These are phyloP conservation scores for Eriosoma lanigerum DNA, from an alignment of 1,140 invertebrate genomes.

Conservation along the genomic window DNA sequence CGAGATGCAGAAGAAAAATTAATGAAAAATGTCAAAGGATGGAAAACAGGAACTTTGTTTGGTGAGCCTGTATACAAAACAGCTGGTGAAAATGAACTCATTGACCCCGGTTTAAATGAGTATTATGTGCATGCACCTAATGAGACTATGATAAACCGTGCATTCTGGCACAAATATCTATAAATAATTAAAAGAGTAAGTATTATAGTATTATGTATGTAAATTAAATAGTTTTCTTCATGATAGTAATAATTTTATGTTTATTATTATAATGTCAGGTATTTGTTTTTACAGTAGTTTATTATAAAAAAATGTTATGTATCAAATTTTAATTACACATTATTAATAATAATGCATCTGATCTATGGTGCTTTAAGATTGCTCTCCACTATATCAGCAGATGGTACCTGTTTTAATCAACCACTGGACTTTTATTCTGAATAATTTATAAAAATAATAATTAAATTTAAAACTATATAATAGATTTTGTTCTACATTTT, in stretches of 20 bases:
- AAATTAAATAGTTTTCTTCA: background rate
- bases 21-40: conserved; percentile 85
- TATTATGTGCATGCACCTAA: conserved; percentile 69
- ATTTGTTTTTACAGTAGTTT: too few relatives aligned
- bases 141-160: conserved; percentile 56
- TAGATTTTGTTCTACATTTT: too few relatives aligned
- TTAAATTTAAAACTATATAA: too few relatives aligned
- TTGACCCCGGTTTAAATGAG: conserved; percentile 67
- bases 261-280: too few relatives aligned
- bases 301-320: too few relatives aligned
- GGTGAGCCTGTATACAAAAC: conserved; percentile 77
- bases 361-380: too few relatives aligned
- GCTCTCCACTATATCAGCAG: too few relatives aligned
- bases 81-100: conserved; percentile 61
- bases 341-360: too few relatives aligned
- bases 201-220: background rate
- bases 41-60: conserved; percentile 85
- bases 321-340: too few relatives aligned
- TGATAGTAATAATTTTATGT: background rate
- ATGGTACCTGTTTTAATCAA: too few relatives aligned
- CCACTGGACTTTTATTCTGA: too few relatives aligned
- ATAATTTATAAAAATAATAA: too few relatives aligned
- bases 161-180: conserved; percentile 31
- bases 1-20: conserved; percentile 80
- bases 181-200: conserved; percentile 43